Percentiles rank a stretch among this genome's conserved stretches.
Conservation (phyloP, 2,888 invertebrate species). For the Melitaea athalia region DNA sequence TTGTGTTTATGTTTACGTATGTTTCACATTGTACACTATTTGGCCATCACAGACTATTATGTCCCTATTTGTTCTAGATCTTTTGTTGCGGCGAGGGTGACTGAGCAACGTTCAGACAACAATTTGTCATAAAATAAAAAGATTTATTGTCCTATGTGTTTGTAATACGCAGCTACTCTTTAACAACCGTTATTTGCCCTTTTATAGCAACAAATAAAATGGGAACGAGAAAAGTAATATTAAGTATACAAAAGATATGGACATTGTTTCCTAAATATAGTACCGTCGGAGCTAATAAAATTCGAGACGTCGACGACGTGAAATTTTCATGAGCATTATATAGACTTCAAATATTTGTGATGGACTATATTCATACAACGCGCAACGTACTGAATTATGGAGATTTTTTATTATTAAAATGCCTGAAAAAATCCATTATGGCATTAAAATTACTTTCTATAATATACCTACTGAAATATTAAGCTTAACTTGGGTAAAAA, state of each 20-base stretch:
- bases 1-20: slow-evolving; percentile 74
- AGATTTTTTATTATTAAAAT: slow-evolving; percentile 21
- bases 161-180: slow-evolving; percentile 60
- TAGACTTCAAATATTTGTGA: slow-evolving; percentile 30
- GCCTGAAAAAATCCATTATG: not conserved
- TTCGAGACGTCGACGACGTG: slow-evolving; percentile 21
- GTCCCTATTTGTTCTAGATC: slow-evolving; percentile 76
- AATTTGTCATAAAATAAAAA: slow-evolving; percentile 82
- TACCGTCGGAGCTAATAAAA: slow-evolving; percentile 38
- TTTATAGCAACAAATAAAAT: slow-evolving; percentile 78
- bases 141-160: slow-evolving; percentile 70
- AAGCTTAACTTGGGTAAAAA: not conserved
- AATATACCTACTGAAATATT: not conserved
- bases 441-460: not conserved
- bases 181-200: slow-evolving; percentile 76
- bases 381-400: slow-evolving; percentile 9
- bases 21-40: slow-evolving; percentile 62
- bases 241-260: slow-evolving; percentile 67
- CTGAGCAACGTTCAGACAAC: slow-evolving; percentile 64
- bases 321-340: slow-evolving; percentile 35
- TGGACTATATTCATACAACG: slow-evolving; percentile 16
- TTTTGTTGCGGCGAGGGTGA: slow-evolving; percentile 68
- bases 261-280: slow-evolving; percentile 56
- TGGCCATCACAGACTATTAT: slow-evolving; percentile 74
- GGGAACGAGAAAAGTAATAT: slow-evolving; percentile 72